Conservation (phyloP, 2,888 invertebrate species). For the Drosophila antonietae region DNA sequence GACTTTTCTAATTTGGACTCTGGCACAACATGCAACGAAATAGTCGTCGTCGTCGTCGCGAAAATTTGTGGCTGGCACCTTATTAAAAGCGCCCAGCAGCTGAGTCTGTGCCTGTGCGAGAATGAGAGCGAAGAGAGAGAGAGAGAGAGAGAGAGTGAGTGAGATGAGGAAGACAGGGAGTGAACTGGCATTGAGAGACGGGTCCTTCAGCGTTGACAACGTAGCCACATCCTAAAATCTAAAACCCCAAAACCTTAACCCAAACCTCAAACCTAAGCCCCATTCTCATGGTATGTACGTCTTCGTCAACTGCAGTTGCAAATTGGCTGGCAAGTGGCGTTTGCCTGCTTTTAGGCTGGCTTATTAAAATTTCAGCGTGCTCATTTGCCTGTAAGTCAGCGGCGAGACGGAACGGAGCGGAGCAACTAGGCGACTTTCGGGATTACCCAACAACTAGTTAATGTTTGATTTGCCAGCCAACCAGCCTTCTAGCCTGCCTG, state of each 20-base stretch:
- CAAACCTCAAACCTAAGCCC: neutral
- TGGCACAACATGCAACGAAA: conserved; percentile 74
- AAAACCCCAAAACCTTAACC: neutral
- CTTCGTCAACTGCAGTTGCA: conserved; percentile 71
- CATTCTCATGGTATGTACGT: conserved; percentile 49
- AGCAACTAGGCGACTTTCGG: conserved; percentile 48
- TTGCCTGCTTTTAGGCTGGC: conserved; percentile 79
- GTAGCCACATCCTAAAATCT: conserved; percentile 48
- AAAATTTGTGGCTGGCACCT: conserved; percentile 76
- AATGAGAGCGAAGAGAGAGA: too few species aligned
- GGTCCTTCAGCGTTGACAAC: conserved; percentile 42
- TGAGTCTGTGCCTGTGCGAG: conserved; percentile 40
- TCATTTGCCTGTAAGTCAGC: conserved; percentile 70
- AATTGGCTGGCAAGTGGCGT: conserved; percentile 77
- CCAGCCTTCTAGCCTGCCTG: conserved; percentile 11
- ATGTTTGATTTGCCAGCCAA: conserved; percentile 68
- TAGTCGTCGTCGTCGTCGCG: conserved; percentile 57
- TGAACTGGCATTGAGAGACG: conserved; percentile 11
- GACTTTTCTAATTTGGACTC: conserved; percentile 79
- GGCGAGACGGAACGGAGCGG: neutral
- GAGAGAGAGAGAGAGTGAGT: neutral
- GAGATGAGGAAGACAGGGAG: neutral
- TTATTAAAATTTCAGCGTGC: conserved; percentile 79
- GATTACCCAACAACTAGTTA: conserved; percentile 74
- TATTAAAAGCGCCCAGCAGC: conserved; percentile 78